These are phyloP conservation scores for Fragum fragum DNA, from an alignment of 2,888 invertebrate species.

Conservation along the genomic window DNA sequence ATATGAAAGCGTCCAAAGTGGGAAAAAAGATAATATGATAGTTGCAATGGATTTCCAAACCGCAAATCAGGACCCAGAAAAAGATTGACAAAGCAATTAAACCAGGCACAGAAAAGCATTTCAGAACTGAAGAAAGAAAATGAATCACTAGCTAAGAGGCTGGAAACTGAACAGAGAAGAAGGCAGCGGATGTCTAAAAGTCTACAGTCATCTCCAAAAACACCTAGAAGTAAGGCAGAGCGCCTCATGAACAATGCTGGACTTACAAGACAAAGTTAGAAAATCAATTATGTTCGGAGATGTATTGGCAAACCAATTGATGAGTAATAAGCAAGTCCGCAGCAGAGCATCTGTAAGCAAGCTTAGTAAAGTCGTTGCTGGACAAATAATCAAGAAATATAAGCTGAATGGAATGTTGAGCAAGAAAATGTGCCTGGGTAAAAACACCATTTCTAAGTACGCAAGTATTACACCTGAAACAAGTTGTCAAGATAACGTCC, in stretches of 20 bases:
- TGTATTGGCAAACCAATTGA: not conserved
- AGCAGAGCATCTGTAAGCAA: not conserved
- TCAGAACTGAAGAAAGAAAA: conserved; percentile 24
- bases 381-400: conserved; percentile 1
- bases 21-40: conserved; percentile 8
- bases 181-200: conserved; percentile 24
- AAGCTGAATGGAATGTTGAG: not conserved
- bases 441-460: not conserved
- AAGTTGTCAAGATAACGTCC: not conserved
- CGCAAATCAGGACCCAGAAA: conserved; percentile 24
- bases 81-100: conserved; percentile 14
- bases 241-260: conserved; percentile 10
- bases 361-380: not conserved
- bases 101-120: conserved; percentile 18
- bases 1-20: conserved; percentile 15
- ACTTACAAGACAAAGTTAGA: conserved; percentile 5
- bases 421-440: not conserved
- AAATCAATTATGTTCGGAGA: conserved; percentile 5
- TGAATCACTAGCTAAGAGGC: conserved; percentile 20
- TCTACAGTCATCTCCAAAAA: conserved; percentile 2
- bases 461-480: not conserved
- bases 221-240: conserved; percentile 14
- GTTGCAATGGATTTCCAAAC: conserved; percentile 30
- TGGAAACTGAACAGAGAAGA: conserved; percentile 37
- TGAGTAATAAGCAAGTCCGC: not conserved